Base-by-base conservation (phyloP, 2,888 invertebrate species). In the Anagyrus pseudococci region DNA sequence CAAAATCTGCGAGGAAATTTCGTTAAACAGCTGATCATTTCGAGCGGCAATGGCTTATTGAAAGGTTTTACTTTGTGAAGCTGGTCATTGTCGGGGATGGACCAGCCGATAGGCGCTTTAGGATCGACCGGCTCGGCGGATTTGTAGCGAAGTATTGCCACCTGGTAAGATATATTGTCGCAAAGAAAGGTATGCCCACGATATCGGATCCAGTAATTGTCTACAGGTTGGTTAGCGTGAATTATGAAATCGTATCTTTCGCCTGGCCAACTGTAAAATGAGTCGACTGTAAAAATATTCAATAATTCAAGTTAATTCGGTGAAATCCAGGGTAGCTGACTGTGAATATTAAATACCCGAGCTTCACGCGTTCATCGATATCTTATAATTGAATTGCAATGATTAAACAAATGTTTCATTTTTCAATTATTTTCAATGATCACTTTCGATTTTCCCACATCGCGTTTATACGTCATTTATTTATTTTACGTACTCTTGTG, bases 241-340 rank as follows among this genome's bases (percentile, higher is more conserved):
- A 95, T 68, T 1, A 94, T 83, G 72, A 95, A 92, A 77, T 95
- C 95, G 76, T 90, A 95, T 46, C 95, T 84, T 79, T 96, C 95
- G 0, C 96, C 96, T 0, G 94, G 93, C 77, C 94, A 94, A 6
- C 90, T 89, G 2, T 94, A 91, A 48, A 90, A 76, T 4, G 37
- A 8, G 17, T 47, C 48, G 19, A 57, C 57, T 57, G 22, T 10
- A n/a, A 22, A 1, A 8, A 4, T 41, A 33, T 33, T 33, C 33
- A 33, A 33, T 33, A 33, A 33, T 33, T 33, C 33, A 33, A 33
- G 13, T 33, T 33, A 8, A 8, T 6, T 8, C 13, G 33, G 6
- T 33, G 33, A 8, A 33, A 33, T n/a, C n/a, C n/a, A n/a, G n/a
- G n/a, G n/a, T n/a, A n/a, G n/a, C n/a, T n/a, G n/a, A n/a, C n/a